Evolutionary conservation across 2,888 invertebrate species (phyloP).

Genomic region (Caenorhabditis zanzibari): DNA sequence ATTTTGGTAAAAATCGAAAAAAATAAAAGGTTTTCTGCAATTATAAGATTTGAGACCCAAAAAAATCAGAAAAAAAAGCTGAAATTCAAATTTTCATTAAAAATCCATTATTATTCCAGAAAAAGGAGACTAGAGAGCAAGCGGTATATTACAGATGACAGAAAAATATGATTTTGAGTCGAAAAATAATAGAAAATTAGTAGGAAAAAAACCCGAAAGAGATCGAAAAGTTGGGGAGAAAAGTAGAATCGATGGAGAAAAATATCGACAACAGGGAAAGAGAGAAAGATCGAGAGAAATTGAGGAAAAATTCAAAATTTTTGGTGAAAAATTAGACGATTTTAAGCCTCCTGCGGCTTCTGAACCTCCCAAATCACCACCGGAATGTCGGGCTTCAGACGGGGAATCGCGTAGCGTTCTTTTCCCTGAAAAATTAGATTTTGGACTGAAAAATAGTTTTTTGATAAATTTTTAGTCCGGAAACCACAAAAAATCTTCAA

Average conservation of each 20-base stretch:
- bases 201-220: conserved; percentile 15
- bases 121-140: not conserved
- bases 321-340: not conserved
- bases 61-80: too few relatives aligned
- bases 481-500: too few relatives aligned
- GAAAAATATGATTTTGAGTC: not conserved
- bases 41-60: too few relatives aligned
- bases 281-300: conserved; percentile 16
- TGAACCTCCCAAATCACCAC: conserved; percentile 70
- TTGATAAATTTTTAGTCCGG: not conserved
- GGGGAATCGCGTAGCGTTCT: conserved; percentile 70
- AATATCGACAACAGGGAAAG: conserved; percentile 11
- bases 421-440: conserved; percentile 62
- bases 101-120: too few relatives aligned
- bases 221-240: conserved; percentile 1
- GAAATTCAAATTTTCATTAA: not conserved
- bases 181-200: not conserved
- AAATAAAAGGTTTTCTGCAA: too few relatives aligned
- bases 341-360: conserved; percentile 4
- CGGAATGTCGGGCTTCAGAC: conserved; percentile 70
- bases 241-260: not conserved
- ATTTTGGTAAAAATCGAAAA: not conserved
- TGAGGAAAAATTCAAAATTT: conserved; percentile 1
- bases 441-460: not conserved
- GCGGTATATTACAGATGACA: not conserved